A percentile compares a stretch with the other conserved stretches of the same genome.
phyloP scores from a whole-genome alignment of 2,888 invertebrate species.

The Apamea epomidion region DNA sequence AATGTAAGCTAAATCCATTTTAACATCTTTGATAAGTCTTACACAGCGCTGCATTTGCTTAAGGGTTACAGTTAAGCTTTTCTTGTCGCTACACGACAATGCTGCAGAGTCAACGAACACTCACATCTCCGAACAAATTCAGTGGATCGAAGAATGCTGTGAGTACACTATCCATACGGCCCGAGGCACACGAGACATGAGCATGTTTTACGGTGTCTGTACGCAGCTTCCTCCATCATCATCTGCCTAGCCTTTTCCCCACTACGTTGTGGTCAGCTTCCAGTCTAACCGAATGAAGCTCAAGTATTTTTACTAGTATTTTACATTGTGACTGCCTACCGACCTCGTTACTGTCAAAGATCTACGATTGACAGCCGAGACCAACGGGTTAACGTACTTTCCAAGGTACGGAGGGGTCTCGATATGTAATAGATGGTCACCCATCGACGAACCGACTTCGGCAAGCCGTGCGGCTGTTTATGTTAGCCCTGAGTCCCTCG shows the following conservation, averaged over 20 bases:
- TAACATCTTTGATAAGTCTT: too few relatives aligned
- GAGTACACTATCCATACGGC: too few relatives aligned
- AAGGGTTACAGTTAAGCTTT: too few relatives aligned
- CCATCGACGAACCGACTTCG: neutral
- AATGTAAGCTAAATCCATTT: too few relatives aligned
- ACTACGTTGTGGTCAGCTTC: too few relatives aligned
- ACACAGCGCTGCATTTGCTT: too few relatives aligned
- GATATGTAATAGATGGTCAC: too few relatives aligned
- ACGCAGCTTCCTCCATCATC: neutral
- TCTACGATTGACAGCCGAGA: neutral
- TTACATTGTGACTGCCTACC: too few relatives aligned
- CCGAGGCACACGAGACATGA: too few relatives aligned
- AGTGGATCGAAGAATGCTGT: neutral
- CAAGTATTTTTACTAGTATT: neutral
- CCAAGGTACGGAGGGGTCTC: neutral
- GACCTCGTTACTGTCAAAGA: neutral
- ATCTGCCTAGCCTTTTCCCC: neutral
- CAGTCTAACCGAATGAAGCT: neutral
- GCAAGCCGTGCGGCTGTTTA: neutral
- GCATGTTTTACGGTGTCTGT: neutral
- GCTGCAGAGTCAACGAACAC: neutral
- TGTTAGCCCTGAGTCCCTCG: neutral
- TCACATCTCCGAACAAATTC: neutral
- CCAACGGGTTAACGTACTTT: neutral
- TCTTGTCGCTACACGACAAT: too few relatives aligned